Evolutionary conservation across 2,113 vertebrate species (phyloP).

Genomic region (Semicossyphus pulcher): DNA sequence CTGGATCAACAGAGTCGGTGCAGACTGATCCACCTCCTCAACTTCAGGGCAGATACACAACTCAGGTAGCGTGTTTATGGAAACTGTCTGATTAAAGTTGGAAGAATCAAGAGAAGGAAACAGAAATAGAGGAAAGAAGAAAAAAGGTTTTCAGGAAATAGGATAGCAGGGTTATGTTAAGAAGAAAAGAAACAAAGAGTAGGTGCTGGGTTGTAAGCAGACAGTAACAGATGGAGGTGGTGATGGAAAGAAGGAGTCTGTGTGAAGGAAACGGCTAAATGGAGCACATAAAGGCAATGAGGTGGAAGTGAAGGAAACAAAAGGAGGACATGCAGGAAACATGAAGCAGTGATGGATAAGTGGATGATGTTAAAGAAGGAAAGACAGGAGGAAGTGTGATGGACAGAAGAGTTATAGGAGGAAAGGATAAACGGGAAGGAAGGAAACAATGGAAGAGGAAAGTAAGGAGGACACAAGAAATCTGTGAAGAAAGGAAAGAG

Average conservation of each 20-base stretch:
- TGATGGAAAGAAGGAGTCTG: not conserved
- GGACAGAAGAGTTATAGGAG: too few species aligned
- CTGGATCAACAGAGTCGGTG: not conserved
- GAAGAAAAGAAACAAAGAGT: not conserved
- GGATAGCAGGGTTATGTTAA: not conserved
- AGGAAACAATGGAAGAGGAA: not conserved
- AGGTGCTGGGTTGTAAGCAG: not conserved
- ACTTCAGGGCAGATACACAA: not conserved
- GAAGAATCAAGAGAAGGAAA: too few species aligned
- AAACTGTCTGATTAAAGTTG: too few species aligned
- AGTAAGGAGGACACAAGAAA: too few species aligned
- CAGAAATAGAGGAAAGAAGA: not conserved
- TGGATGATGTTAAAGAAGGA: not conserved
- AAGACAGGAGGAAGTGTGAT: not conserved
- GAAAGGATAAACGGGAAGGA: too few species aligned
- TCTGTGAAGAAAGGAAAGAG: not conserved
- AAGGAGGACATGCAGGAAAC: not conserved
- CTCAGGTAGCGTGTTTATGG: not conserved
- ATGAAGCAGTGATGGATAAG: not conserved
- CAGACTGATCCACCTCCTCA: not conserved
- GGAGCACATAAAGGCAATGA: not conserved
- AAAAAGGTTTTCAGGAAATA: not conserved
- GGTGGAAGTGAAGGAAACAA: conserved; percentile 1
- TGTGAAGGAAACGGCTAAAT: not conserved
- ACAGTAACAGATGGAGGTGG: not conserved